A percentile compares a stretch with the other conserved stretches of the same genome.
Conservation (phyloP, 2,888 invertebrate species). For the Myopa testacea region DNA sequence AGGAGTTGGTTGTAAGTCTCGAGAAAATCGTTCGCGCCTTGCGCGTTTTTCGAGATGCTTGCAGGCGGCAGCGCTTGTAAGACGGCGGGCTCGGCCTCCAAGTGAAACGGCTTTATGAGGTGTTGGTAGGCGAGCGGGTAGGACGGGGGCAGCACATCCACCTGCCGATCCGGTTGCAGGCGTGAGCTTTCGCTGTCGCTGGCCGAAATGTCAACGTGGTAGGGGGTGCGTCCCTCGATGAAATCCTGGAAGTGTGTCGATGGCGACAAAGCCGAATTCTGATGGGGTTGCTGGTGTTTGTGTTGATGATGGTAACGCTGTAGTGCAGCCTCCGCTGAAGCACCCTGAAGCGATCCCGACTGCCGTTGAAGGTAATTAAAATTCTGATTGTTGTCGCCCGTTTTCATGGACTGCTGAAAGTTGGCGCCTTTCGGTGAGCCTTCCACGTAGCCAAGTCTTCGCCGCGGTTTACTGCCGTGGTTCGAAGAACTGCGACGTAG, state of each 20-base stretch:
- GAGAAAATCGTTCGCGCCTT: conserved; percentile 52
- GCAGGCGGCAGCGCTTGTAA: conserved; percentile 62
- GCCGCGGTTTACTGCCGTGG: not conserved
- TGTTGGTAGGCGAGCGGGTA: conserved; percentile 61
- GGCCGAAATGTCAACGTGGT: conserved; percentile 74
- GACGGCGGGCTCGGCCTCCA: conserved; percentile 63
- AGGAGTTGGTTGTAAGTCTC: conserved; percentile 53
- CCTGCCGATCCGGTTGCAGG: conserved; percentile 61
- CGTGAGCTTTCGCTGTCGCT: conserved; percentile 57
- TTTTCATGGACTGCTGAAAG: conserved; percentile 50
- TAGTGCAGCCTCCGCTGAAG: conserved; percentile 21
- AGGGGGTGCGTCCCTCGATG: conserved; percentile 77
- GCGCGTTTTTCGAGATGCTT: conserved; percentile 29
- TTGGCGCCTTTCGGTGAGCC: not conserved
- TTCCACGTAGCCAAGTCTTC: not conserved
- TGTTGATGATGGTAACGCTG: conserved; percentile 45
- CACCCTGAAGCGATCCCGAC: not conserved
- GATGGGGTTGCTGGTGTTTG: not conserved
- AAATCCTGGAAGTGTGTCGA: conserved; percentile 67
- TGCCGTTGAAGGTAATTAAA: conserved; percentile 44
- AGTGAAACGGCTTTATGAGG: conserved; percentile 62
- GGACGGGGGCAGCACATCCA: conserved; percentile 66
- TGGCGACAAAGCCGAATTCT: not conserved
- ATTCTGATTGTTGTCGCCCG: conserved; percentile 36
- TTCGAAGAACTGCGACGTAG: conserved; percentile 50